phyloP scores from a whole-genome alignment of 2,113 vertebrate species.

The Scomber scombrus region DNA sequence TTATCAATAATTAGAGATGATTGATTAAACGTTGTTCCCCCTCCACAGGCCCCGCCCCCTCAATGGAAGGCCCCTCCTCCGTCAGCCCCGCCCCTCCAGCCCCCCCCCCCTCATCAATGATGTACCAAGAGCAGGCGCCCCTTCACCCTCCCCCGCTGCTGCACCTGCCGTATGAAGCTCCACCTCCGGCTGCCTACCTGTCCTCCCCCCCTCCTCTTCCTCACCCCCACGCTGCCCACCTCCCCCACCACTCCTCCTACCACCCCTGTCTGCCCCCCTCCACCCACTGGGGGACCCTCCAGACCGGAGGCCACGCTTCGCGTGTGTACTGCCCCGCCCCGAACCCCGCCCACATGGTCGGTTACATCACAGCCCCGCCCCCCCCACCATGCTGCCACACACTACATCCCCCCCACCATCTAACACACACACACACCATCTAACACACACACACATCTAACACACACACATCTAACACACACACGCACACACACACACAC shows the following conservation, averaged over 20 bases:
- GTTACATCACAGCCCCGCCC: conserved; percentile 85
- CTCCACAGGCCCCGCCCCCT: conserved; percentile 82
- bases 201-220: conserved; percentile 81
- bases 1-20: too few relatives aligned
- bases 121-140: conserved; percentile 86
- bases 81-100: conserved; percentile 78
- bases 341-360: conserved; percentile 78
- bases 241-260: conserved; percentile 80
- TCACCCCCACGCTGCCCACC: conserved; percentile 49
- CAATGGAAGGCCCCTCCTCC: conserved; percentile 81
- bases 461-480: too few relatives aligned
- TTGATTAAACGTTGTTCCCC: neutral
- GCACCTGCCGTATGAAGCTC: conserved; percentile 86
- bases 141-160: conserved; percentile 62
- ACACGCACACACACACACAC: too few relatives aligned
- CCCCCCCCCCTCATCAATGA: conserved; percentile 65
- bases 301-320: conserved; percentile 65
- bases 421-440: conserved; percentile 35
- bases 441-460: too few relatives aligned
- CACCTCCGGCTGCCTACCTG: conserved; percentile 76
- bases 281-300: conserved; percentile 81
- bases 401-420: conserved; percentile 87
- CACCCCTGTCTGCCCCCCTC: conserved; percentile 85
- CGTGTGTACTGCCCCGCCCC: conserved; percentile 85
- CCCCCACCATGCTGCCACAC: conserved; percentile 76